phyloP scores from a whole-genome alignment of 1,140 invertebrate genomes.

The Aleiodes sp. region DNA sequence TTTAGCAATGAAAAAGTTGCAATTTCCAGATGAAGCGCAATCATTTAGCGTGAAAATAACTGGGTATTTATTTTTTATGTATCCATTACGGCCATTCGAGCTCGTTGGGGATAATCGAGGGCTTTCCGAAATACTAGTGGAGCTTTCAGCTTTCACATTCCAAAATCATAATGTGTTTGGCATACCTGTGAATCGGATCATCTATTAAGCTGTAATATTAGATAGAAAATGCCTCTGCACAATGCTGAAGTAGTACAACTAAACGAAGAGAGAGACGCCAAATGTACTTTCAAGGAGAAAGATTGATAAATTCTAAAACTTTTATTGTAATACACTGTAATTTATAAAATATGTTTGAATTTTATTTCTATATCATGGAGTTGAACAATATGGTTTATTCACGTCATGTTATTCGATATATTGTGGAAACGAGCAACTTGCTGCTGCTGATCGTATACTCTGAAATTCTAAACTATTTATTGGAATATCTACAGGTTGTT shows the following conservation, averaged over 20 bases:
- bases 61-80: neutral
- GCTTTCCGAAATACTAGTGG: neutral
- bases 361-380: no score
- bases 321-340: no score
- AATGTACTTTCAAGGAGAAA: neutral
- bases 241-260: neutral
- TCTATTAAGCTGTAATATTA: neutral
- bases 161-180: conserved; percentile 3
- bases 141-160: neutral
- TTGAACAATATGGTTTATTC: no score
- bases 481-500: neutral
- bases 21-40: neutral
- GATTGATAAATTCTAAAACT: no score
- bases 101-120: neutral
- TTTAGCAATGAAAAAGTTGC: no score
- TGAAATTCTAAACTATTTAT: neutral
- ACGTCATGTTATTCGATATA: neutral
- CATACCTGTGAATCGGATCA: conserved; percentile 3
- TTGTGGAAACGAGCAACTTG: neutral
- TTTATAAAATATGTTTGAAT: no score
- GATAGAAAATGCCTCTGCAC: neutral
- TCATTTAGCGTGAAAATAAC: neutral
- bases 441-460: no score
- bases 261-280: neutral
- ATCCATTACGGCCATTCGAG: neutral